Evolutionary conservation across 2,113 vertebrate genomes (phyloP).

Genomic region (Eira barbara): DNA sequence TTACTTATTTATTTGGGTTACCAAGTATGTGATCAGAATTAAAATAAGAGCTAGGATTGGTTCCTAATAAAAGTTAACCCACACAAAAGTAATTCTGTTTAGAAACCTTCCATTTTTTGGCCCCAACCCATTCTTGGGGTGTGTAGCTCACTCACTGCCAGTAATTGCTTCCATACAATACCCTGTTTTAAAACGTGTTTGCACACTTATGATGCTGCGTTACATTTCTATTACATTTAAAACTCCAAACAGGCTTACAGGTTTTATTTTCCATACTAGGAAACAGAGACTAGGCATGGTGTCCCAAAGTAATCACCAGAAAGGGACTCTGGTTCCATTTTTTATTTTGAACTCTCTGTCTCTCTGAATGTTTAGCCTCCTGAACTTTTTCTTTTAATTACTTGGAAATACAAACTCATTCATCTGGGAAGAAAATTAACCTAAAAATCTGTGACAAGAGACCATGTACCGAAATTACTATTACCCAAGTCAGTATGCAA

Average conservation of each 20-base stretch:
- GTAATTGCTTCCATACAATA: conserved; percentile 98
- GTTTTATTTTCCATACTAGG: conserved; percentile 72
- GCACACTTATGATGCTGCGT: conserved; percentile 79
- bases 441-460: conserved; percentile 37
- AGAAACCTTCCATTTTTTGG: conserved; percentile 85
- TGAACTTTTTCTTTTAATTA: conserved; percentile 67
- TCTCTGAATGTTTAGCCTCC: conserved; percentile 63
- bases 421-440: conserved; percentile 32
- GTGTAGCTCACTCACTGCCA: conserved; percentile 88
- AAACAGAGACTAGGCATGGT: conserved; percentile 51
- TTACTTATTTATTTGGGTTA: conserved; percentile 86
- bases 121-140: conserved; percentile 85
- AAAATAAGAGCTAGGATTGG: conserved; percentile 85
- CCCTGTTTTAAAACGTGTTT: conserved; percentile 82
- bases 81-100: conserved; percentile 89
- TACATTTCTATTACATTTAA: conserved; percentile 80
- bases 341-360: conserved; percentile 55
- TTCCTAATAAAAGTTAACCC: conserved; percentile 89
- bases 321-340: conserved; percentile 46
- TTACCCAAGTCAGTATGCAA: not conserved
- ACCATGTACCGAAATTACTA: conserved; percentile 11
- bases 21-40: conserved; percentile 89
- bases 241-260: conserved; percentile 66
- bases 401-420: conserved; percentile 62
- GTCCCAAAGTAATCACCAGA: conserved; percentile 37